Evolutionary conservation across 2,113 vertebrate species (phyloP), one percentile per base, ranked within the genome.

Genomic region (Lepisosteus osseus): DNA sequence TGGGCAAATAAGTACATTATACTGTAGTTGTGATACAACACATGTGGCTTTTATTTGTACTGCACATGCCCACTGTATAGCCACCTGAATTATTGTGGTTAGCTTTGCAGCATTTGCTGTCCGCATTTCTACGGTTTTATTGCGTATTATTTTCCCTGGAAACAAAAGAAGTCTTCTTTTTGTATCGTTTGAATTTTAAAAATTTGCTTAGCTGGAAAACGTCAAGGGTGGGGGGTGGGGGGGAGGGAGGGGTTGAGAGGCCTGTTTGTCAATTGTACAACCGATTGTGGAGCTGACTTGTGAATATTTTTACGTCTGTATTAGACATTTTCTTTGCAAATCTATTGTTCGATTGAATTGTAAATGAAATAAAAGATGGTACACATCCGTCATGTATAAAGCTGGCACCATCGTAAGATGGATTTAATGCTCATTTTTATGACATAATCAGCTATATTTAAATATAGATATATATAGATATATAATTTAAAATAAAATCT

Each of bases 301-400:
- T 95, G 92, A 94, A 95, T 96, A 97, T 95, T 96, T 93, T 93
- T 94, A 97, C 95, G 96, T 98, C 96, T 97, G 96, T 98, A 98
- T 98, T 98, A 97, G 96, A 98, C 96, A 96, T 95, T 98, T 98
- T 92, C 93, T 97, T 98, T 96, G 94, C 93, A 86, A 97, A 97
- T 96, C 95, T 98, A 96, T 97, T 97, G 94, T 97, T 97, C 93
- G 95, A 97, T 98, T 97, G 94, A 97, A 94, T 93, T 96, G 93
- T 97, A 95, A 94, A 96, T 95, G 89, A 95, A 94, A 94, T 94
- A 95, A 94, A 93, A 94, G 94, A 97, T 96, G 95, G 95, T 96
- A 95, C 95, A 93, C 94, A 97, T 94, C 96, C 87, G 93, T 98
- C 94, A 94, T 96, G 94, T 96, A 96, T 95, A 96, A 94, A 94